phyloP scores from a whole-genome alignment of 2,888 invertebrate genomes.

The Tipula vernalis region DNA sequence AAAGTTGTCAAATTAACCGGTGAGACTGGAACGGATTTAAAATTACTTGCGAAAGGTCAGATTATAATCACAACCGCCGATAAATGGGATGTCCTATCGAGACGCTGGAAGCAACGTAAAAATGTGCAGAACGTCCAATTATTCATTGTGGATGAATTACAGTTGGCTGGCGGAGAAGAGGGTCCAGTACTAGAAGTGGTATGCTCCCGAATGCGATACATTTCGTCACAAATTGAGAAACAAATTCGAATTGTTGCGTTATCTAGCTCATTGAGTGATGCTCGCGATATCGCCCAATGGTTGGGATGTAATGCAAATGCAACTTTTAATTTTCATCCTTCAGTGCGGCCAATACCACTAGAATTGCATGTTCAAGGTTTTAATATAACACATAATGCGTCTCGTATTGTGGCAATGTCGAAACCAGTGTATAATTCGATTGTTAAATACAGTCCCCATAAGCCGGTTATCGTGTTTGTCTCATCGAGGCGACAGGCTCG shows the following conservation, averaged over 20 bases:
- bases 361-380: slow-evolving; percentile 95
- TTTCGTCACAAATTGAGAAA: slow-evolving; percentile 83
- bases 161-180: slow-evolving; percentile 78
- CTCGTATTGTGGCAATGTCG: slow-evolving; percentile 92
- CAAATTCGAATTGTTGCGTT: slow-evolving; percentile 89
- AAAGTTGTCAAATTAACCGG: slow-evolving; percentile 85
- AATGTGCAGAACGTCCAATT: slow-evolving; percentile 94
- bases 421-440: slow-evolving; percentile 95
- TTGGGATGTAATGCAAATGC: slow-evolving; percentile 85
- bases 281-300: slow-evolving; percentile 93
- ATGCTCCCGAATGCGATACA: slow-evolving; percentile 87
- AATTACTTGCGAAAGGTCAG: slow-evolving; percentile 82
- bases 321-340: slow-evolving; percentile 98
- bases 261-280: slow-evolving; percentile 87
- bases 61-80: slow-evolving; percentile 95
- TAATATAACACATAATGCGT: slow-evolving; percentile 95
- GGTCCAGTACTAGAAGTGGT: slow-evolving; percentile 90
- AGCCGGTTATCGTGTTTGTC: slow-evolving; percentile 83
- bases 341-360: slow-evolving; percentile 86
- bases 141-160: slow-evolving; percentile 93
- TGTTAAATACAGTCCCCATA: slow-evolving; percentile 64
- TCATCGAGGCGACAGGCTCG: slow-evolving; percentile 83
- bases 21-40: slow-evolving; percentile 94
- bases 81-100: slow-evolving; percentile 96
- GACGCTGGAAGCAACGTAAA: slow-evolving; percentile 98